Base-by-base conservation (phyloP, 2,797 vertebrate species). In the Knipowitschia caucasica region DNA sequence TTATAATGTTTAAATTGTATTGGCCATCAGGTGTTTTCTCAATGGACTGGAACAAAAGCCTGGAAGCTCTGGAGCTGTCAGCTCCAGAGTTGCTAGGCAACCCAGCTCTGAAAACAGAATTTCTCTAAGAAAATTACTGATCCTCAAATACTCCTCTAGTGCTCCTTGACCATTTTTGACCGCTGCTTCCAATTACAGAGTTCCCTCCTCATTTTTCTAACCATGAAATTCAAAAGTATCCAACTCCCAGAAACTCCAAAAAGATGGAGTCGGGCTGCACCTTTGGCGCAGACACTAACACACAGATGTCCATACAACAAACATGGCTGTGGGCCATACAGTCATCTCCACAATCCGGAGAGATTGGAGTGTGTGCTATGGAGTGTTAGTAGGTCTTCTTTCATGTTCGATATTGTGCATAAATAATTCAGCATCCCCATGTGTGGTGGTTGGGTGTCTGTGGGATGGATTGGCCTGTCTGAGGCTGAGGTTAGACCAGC, bases 381-480 rank as follows among this genome's bases (percentile, higher is more conserved):
- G 66, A 73, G 69, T 84, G 77, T 80, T 69, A 81, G 81, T 86
- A 83, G 86, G 80, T 90, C 88, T 79, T 91, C 86, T 91, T 90
- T 92, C 88, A 89, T 90, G 89, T 89, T 90, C 87, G 67, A 90
- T 92, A 91, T 89, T 85, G 84, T 88, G 88, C 89, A 91, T 92
- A 88, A 91, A 92, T 91, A 89, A 91, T 92, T 92, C 89, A 91
- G 75, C 78, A 76, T 78, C 71, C 80, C 79, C 60, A 44, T 4
- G 72, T 87, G 88, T 78, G 87, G 82, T 45, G 59, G 75, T 73
- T 74, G 86, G 89, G 76, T 83, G 87, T 89, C 89, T 83, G 81
- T 70, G 82, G 85, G 87, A 92, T 91, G 88, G 89, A 91, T 91
- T 86, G 88, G 86, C 80, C 88, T 91, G 89, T 91, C 89, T 89